A percentile compares a stretch with the other conserved stretches of the same genome.
Evolutionary conservation across 2,797 vertebrate genomes (phyloP).

Genomic region (Bradypodion pumilum): DNA sequence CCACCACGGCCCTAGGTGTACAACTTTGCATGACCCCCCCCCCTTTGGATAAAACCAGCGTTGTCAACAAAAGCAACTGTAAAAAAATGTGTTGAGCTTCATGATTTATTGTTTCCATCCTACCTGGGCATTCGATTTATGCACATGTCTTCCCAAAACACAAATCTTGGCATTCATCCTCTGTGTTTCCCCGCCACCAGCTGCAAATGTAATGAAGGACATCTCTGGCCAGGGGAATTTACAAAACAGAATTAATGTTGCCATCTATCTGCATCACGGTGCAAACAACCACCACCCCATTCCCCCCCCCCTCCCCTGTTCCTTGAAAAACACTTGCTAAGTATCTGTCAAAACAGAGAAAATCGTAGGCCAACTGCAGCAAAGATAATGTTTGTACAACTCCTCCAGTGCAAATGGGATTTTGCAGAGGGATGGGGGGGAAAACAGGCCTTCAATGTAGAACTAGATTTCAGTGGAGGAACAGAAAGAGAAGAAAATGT

Average conservation of each 20-base stretch:
- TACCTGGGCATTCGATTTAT: slow-evolving; percentile 50
- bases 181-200: not conserved
- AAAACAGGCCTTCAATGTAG: not conserved
- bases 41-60: slow-evolving; percentile 20
- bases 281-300: not conserved
- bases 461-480: not conserved
- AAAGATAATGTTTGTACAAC: not conserved
- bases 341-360: slow-evolving; percentile 20
- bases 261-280: not conserved
- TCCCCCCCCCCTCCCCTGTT: not conserved
- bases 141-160: slow-evolving; percentile 45
- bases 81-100: not conserved
- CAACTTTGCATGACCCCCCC: too few species aligned
- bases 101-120: slow-evolving; percentile 50
- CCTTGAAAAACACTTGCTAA: not conserved
- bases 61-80: not conserved
- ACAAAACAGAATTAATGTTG: not conserved
- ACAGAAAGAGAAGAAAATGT: not conserved
- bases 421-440: not conserved
- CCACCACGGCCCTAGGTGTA: too few species aligned
- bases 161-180: slow-evolving; percentile 40
- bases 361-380: not conserved
- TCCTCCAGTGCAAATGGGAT: not conserved
- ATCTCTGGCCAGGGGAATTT: slow-evolving; percentile 22
- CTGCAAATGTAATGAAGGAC: slow-evolving; percentile 45